Percentiles rank a stretch among this genome's conserved stretches.
phyloP scores from a whole-genome alignment of 2,888 invertebrate genomes.

The Cephus pulcher region DNA sequence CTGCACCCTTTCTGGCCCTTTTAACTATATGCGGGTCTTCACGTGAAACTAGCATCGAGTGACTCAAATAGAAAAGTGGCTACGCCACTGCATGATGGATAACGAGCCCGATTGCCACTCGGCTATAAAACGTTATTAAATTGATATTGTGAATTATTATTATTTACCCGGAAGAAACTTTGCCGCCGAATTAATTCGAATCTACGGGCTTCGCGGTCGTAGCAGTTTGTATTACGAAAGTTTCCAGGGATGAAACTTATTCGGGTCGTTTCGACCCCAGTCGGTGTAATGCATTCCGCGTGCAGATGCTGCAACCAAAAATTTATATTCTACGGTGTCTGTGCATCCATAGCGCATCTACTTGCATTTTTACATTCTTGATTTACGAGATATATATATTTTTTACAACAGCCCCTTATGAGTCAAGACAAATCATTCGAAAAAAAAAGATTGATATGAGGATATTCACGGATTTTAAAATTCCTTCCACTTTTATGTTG shows the following conservation, averaged over 20 bases:
- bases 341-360: background rate
- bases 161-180: constrained; percentile 50
- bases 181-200: constrained; percentile 56
- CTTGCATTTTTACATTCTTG: background rate
- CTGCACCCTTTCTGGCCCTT: background rate
- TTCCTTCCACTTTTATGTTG: background rate
- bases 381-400: background rate
- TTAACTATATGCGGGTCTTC: background rate
- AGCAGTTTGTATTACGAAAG: constrained; percentile 44
- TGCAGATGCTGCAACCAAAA: background rate
- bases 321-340: background rate
- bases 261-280: background rate
- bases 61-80: background rate
- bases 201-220: constrained; percentile 38
- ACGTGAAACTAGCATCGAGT: background rate
- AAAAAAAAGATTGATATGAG: background rate
- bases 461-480: background rate
- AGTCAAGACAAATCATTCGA: background rate
- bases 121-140: constrained; percentile 42
- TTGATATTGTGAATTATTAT: constrained; percentile 50
- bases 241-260: constrained; percentile 20
- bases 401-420: background rate
- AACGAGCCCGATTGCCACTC: background rate
- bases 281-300: background rate
- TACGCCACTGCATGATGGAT: background rate